These are phyloP conservation scores for Alligator sinensis DNA, from an alignment of 2,113 vertebrate species.

Conservation along the genomic window DNA sequence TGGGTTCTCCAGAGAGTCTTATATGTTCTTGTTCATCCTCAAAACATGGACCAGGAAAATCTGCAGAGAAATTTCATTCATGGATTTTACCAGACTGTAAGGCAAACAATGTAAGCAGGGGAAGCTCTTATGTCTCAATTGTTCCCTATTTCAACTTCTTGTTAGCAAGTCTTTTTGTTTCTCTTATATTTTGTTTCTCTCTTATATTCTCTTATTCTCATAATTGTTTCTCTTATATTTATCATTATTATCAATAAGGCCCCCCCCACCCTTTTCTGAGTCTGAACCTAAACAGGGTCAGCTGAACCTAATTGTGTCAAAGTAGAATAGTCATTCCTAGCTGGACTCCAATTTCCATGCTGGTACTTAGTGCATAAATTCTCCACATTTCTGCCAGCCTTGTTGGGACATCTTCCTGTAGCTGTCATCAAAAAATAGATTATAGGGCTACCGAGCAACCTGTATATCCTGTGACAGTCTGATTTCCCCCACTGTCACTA, in stretches of 20 bases:
- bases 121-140: background rate
- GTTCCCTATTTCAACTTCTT: background rate
- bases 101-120: background rate
- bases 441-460: background rate
- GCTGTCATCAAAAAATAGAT: too few relatives aligned
- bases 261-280: background rate
- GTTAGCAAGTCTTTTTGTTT: background rate
- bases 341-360: background rate
- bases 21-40: rapidly evolving
- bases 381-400: background rate
- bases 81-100: background rate
- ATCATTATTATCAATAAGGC: background rate
- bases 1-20: background rate
- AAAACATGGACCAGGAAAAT: background rate
- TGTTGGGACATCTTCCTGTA: too few relatives aligned
- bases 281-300: background rate
- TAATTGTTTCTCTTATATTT: background rate
- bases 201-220: too few relatives aligned
- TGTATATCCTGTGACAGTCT: background rate
- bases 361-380: background rate
- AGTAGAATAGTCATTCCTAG: background rate
- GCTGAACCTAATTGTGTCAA: background rate
- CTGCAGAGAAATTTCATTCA: background rate
- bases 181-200: too few relatives aligned
- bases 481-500: background rate